These are phyloP conservation scores for Eupithecia subfuscata DNA, from an alignment of 2,888 invertebrate species.

Conservation along the genomic window DNA sequence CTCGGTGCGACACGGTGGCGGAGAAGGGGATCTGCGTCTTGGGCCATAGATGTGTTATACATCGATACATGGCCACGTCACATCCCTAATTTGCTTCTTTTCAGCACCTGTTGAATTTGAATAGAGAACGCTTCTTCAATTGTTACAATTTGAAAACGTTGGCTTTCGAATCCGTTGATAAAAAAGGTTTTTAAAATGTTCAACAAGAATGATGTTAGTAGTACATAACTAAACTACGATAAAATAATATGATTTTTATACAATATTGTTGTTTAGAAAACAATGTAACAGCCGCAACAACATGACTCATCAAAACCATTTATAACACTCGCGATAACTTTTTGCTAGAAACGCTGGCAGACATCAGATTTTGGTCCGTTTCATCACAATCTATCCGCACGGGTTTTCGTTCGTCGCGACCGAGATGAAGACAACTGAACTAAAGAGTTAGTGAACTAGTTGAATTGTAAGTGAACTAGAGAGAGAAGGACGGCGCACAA, in stretches of 20 bases:
- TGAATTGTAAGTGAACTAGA: no score
- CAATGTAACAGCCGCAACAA: conserved; percentile 1
- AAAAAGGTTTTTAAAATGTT: neutral
- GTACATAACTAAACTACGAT: neutral
- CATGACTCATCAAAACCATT: conserved; percentile 25
- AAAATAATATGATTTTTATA: neutral
- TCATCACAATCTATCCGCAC: no score
- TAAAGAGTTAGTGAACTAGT: no score
- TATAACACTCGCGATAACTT: conserved; percentile 31
- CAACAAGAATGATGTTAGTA: neutral
- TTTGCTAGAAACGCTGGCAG: conserved; percentile 30
- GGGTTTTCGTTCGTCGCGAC: no score
- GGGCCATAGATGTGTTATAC: no score
- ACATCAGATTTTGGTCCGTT: conserved; percentile 38
- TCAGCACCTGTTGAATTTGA: conserved; percentile 63
- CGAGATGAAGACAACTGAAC: no score
- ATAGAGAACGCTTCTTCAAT: conserved; percentile 12
- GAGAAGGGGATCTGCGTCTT: no score
- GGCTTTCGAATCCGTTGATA: neutral
- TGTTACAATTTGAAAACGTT: neutral
- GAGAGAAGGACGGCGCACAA: no score
- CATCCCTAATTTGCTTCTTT: conserved; percentile 70
- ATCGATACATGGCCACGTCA: conserved; percentile 43
- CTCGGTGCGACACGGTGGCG: no score
- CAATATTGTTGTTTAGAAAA: neutral